Evolutionary conservation across 2,888 invertebrate genomes (phyloP), one percentile per base, ranked within the genome.

Genomic region (Globia sparganii): DNA sequence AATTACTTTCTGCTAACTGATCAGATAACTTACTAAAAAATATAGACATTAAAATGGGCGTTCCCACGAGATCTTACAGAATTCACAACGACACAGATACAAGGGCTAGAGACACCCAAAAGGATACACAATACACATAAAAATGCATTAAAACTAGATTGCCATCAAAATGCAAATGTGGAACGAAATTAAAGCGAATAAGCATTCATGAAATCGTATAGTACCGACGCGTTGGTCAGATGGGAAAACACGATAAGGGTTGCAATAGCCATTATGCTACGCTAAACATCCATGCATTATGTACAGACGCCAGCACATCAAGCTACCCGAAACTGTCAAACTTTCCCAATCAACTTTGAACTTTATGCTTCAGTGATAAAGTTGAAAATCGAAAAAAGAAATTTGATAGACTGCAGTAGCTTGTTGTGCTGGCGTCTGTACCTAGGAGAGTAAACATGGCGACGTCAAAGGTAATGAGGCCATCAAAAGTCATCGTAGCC

Each of bases 141-240:
- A 79, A 84, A 80, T 83, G 78, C 78, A 81, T 81, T 78, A 73
- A 80, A 84, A 76, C 66, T 40, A 85, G 81, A 85, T 85, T 68
- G 72, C 61, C 74, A 86, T 89, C 83, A 87, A 87, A 89, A 90
- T 89, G 87, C 72, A 84, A 90, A 89, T 87, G 21, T 34, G 68
- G 72, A 49, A 67, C 70, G 71, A 80, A 83, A 85, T 90, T 86
- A 86, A 78, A 84, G 78, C 68, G 84, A 83, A 87, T 89, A 84
- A 81, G 78, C 81, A 87, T 89, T 87, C 82, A 90, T 87, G 85
- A 83, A 85, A 81, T 86, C 79, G 65, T 78, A 37, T n/a, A 72
- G 72, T 69, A 77, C 72, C 66, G 31, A 70, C 75, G 65, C 76
- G 75, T 31, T 76, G 84, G 77, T 84, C 78, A 77, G 90, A 88